phyloP scores from a whole-genome alignment of 2,888 invertebrate species.

The Drosophila cracens region DNA sequence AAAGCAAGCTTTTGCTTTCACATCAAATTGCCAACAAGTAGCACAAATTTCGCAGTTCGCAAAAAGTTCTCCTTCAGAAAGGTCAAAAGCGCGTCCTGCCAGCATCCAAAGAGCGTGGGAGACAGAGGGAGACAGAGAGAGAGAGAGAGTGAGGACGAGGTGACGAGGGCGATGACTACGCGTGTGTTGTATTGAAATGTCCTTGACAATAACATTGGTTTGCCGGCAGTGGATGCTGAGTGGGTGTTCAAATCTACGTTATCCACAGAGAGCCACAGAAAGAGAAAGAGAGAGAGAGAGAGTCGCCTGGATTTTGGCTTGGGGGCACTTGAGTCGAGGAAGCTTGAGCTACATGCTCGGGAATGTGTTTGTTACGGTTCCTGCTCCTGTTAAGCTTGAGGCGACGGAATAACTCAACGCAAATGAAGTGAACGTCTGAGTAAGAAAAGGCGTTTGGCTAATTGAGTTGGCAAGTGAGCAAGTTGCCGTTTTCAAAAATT shows the following conservation, averaged over 20 bases:
- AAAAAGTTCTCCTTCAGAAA: conserved; percentile 74
- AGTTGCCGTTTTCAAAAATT: conserved; percentile 50
- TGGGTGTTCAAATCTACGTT: conserved; percentile 14
- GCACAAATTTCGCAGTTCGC: conserved; percentile 31
- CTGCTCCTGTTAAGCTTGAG: not conserved
- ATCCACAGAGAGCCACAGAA: not conserved
- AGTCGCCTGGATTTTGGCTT: not conserved
- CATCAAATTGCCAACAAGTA: conserved; percentile 37
- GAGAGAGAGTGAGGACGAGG: not conserved
- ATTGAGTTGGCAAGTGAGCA: conserved; percentile 32
- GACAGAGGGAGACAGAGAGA: not conserved
- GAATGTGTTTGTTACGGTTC: conserved; percentile 18
- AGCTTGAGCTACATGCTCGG: conserved; percentile 58
- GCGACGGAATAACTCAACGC: conserved; percentile 4
- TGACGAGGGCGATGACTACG: conserved; percentile 28
- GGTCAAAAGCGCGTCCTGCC: conserved; percentile 66
- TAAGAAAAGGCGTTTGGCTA: conserved; percentile 25
- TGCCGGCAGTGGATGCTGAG: conserved; percentile 39
- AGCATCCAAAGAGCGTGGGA: conserved; percentile 38
- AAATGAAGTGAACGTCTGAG: not conserved
- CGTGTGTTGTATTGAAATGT: conserved; percentile 71
- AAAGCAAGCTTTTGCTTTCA: conserved; percentile 8
- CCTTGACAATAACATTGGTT: conserved; percentile 78
- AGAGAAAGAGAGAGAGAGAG: not conserved
- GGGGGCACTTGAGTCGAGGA: conserved; percentile 23